phyloP scores from a whole-genome alignment of 2,888 invertebrate species.

The Thyatira batis region DNA sequence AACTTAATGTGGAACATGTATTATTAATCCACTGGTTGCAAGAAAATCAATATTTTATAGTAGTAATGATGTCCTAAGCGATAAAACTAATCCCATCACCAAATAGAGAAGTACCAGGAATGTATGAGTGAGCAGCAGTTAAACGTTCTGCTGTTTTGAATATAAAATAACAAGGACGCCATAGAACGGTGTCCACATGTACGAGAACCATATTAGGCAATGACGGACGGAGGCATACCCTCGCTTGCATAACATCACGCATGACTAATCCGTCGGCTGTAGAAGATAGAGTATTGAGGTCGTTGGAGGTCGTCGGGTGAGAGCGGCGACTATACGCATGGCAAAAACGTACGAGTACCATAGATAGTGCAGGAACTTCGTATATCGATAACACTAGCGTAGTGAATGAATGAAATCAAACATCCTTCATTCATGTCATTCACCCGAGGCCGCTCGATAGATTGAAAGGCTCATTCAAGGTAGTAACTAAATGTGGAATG shows the following conservation, averaged over 20 bases:
- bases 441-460: slow-evolving; percentile 28
- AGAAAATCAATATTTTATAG: too few species aligned
- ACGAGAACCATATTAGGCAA: slow-evolving; percentile 39
- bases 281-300: slow-evolving; percentile 52
- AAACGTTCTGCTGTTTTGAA: slow-evolving; percentile 9
- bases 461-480: slow-evolving; percentile 59
- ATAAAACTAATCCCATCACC: neutral
- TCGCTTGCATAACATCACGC: slow-evolving; percentile 49
- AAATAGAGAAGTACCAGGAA: slow-evolving; percentile 12
- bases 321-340: slow-evolving; percentile 15
- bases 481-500: slow-evolving; percentile 8
- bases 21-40: too few species aligned
- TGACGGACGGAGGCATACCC: slow-evolving; percentile 53
- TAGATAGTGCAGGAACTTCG: neutral
- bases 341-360: neutral
- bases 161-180: slow-evolving; percentile 25
- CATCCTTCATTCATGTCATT: slow-evolving; percentile 51
- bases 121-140: slow-evolving; percentile 6
- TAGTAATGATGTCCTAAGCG: too few species aligned
- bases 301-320: slow-evolving; percentile 53
- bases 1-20: too few species aligned
- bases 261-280: slow-evolving; percentile 57
- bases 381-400: slow-evolving; percentile 12
- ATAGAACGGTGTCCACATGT: slow-evolving; percentile 14
- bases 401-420: slow-evolving; percentile 34